Evolutionary conservation across 2,888 invertebrate genomes (phyloP), one percentile per base, ranked within the genome.

Genomic region (Andrena dorsata): DNA sequence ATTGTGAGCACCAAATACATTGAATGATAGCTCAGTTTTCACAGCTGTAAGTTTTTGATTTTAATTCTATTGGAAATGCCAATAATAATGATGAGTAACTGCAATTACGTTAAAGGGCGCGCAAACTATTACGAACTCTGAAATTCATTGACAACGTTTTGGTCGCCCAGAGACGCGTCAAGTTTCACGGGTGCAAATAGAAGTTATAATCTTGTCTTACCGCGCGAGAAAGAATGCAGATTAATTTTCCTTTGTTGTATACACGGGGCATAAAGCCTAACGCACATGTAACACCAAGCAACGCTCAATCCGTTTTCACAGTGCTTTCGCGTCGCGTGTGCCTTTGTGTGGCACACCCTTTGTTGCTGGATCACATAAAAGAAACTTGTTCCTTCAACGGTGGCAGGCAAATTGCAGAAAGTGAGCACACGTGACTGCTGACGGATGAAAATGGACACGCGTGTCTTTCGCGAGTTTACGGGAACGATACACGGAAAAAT

Each of bases 81-180:
- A 93, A 93, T 1, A 70, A 69, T 77, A 90, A 93, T 65, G 94
- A 94, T 84, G 94, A 93, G 93, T 94, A 90, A 93, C 65, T 80
- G 65, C 53, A 76, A 13, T 26, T 49, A 3, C 16, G 23, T 23
- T 30, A n/a, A 68, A 4, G 1, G 13, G 28, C 16, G 13, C 16
- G 6, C 6, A n/a, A 13, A 8, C 28, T 6, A 16, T 73, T 58
- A 16, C 32, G 30, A 30, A 28, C 56, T 41, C 28, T 30, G 26
- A 13, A 26, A n/a, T 23, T 26, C 58, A 13, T 23, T 20, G 41
- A 32, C 23, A 26, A 2, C 10, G 41, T 8, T 8, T 49, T 49
- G 35, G 60, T 58, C 47, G 20, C 47, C 41, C 20, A n/a, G 13
- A 1, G 26, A n/a, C 23, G 26, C 28, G 41, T 30, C 49, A 13